phyloP scores from a whole-genome alignment of 1,140 invertebrate genomes.

The Cyclina sinensis region DNA sequence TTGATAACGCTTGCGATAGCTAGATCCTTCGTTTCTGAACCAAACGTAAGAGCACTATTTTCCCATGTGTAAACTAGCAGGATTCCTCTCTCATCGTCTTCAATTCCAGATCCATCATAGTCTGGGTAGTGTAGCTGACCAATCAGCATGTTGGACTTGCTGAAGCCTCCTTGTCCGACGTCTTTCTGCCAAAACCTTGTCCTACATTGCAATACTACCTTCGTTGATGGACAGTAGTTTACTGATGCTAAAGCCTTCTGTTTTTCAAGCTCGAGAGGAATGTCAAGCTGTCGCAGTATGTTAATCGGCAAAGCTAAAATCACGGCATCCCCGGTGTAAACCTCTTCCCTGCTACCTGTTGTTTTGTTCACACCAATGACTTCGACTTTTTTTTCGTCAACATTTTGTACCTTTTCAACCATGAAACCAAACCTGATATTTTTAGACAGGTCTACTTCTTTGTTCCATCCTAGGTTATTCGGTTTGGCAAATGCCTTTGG shows the following conservation, averaged over 20 bases:
- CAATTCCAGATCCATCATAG: slow-evolving; percentile 12
- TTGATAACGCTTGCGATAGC: slow-evolving; percentile 63
- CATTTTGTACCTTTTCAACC: slow-evolving; percentile 46
- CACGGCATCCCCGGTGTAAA: slow-evolving; percentile 60
- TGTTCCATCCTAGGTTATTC: slow-evolving; percentile 56
- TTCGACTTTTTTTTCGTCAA: not conserved
- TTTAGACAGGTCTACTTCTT: slow-evolving; percentile 48
- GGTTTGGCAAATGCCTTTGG: slow-evolving; percentile 60
- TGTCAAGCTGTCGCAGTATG: slow-evolving; percentile 57
- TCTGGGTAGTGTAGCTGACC: slow-evolving; percentile 68
- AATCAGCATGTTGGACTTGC: slow-evolving; percentile 62
- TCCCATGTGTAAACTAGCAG: slow-evolving; percentile 62
- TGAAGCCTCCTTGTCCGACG: slow-evolving; percentile 64
- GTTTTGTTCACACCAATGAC: not conserved
- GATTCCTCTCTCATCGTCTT: slow-evolving; percentile 59
- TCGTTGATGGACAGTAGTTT: slow-evolving; percentile 68
- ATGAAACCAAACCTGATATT: slow-evolving; percentile 55
- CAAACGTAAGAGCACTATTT: slow-evolving; percentile 60
- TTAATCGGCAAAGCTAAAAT: slow-evolving; percentile 67
- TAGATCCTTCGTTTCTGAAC: slow-evolving; percentile 42
- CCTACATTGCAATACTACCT: slow-evolving; percentile 65
- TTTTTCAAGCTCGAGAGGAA: slow-evolving; percentile 17
- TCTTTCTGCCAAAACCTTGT: slow-evolving; percentile 70
- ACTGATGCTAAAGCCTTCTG: slow-evolving; percentile 56
- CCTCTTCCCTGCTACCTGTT: not conserved